Base-by-base conservation (phyloP, 1,140 invertebrate species). In the Drosophila hydei region DNA sequence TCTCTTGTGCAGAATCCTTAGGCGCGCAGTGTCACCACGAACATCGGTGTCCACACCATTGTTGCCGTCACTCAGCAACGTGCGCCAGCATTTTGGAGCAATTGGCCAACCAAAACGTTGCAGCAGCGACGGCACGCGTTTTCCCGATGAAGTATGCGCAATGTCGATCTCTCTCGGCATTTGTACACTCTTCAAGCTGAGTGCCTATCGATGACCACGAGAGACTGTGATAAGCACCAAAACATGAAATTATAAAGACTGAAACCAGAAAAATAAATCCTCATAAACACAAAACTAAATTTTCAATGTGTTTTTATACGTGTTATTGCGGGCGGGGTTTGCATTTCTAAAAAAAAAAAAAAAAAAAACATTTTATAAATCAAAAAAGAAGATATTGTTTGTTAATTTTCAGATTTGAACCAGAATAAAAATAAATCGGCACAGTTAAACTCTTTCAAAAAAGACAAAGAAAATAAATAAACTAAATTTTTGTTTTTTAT, bases 191-290 rank as follows among this genome's bases (percentile, higher is more conserved):
- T 2, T 42, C 65, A 27, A 50, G 14, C 73, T 77, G 61, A 81
- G 80, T 69, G 77, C 77, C 73, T 77, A 74, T 64, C 25, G 55
- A 71, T 58, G 80, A 85, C 73, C 80, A 51, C 77, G 77, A 71
- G 65, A 50, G 47, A 9, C 47, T 65, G 81, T 12, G 21, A 45
- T 58, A 2, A 11, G 2, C 45, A 3, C 9, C 11, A 11, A 23
- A 76, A 1, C 11, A 40, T 27, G 40, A 25, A 14, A 47, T 21
- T n/a, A 3, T 25, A 19, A 78, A 80, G 65, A 85, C 73, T 85
- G 65, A 85, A 87, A 11, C 19, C 64, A 79, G 36, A 79, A 76
- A 51, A 40, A 11, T 8, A 43, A 59, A 61, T 27, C 48, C 14
- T 6, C 2, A 64, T 47, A 54, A 2, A 51, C n/a, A 21, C 52